phyloP scores from a whole-genome alignment of 2,113 vertebrate genomes.

The Nettapus auritus region DNA sequence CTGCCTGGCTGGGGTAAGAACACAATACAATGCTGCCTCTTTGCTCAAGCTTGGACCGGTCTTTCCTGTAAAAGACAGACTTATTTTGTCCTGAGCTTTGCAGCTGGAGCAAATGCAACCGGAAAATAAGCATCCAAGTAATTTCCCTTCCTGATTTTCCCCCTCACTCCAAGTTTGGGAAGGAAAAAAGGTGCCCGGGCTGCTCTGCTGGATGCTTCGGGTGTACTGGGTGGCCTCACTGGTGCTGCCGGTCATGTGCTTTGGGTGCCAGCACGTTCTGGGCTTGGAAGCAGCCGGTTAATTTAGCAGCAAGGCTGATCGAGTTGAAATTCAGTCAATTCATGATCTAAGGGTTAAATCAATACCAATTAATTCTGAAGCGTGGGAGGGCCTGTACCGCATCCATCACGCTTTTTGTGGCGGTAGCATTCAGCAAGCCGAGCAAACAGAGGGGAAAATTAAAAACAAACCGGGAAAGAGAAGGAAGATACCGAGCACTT shows the following conservation, averaged over 20 bases:
- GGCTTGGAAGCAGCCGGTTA: neutral
- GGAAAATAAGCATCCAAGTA: neutral
- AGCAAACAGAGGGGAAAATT: neutral
- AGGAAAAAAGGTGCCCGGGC: neutral
- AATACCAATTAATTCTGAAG: slow-evolving; percentile 52
- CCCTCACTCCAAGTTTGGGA: neutral
- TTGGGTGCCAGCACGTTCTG: neutral
- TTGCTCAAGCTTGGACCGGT: neutral
- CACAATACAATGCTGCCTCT: neutral
- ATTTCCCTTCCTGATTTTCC: neutral
- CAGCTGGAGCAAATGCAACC: neutral
- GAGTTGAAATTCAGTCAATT: slow-evolving; percentile 21
- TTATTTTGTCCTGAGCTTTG: neutral
- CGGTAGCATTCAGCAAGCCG: neutral
- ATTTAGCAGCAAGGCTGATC: neutral
- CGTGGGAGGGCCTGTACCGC: neutral
- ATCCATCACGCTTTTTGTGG: neutral
- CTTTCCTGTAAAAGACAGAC: neutral
- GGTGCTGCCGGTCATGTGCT: neutral
- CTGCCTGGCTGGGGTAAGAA: neutral
- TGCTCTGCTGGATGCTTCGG: neutral
- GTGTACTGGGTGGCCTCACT: neutral
- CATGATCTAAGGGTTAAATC: slow-evolving; percentile 46
- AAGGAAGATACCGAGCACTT: neutral
- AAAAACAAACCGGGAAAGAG: neutral